These are phyloP conservation scores for Silurus aristotelis DNA, from an alignment of 2,797 vertebrate genomes.

Conservation along the genomic window DNA sequence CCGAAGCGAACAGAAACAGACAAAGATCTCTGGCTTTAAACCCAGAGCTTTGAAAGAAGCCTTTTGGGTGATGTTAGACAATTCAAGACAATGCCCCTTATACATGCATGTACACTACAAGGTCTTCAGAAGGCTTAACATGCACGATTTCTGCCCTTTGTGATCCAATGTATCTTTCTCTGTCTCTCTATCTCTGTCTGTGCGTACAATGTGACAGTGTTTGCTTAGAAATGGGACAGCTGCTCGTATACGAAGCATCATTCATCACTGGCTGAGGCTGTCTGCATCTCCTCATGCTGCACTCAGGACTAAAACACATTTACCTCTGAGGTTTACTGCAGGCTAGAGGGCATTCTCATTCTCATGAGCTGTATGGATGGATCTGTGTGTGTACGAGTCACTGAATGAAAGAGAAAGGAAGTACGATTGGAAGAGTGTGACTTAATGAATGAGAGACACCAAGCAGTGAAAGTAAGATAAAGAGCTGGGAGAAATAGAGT, in stretches of 20 bases:
- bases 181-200: background rate
- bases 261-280: slow-evolving; percentile 68
- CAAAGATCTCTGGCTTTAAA: slow-evolving; percentile 66
- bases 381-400: background rate
- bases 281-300: slow-evolving; percentile 66
- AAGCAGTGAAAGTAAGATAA: background rate
- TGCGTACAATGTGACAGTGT: slow-evolving; percentile 34
- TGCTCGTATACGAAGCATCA: slow-evolving; percentile 67
- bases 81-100: slow-evolving; percentile 68
- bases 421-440: background rate
- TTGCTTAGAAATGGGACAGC: slow-evolving; percentile 70
- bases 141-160: slow-evolving; percentile 73
- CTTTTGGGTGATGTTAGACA: slow-evolving; percentile 66
- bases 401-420: background rate
- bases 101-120: slow-evolving; percentile 73
- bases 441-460: background rate
- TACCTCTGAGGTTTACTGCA: slow-evolving; percentile 67
- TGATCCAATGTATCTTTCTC: slow-evolving; percentile 38
- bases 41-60: slow-evolving; percentile 59
- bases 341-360: slow-evolving; percentile 39
- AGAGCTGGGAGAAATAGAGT: background rate
- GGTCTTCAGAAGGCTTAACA: slow-evolving; percentile 74
- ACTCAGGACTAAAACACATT: slow-evolving; percentile 69
- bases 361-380: background rate
- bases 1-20: slow-evolving; percentile 58